Base-by-base conservation (phyloP, 2,888 invertebrate species). In the Ommatoiulus sabulosus region DNA sequence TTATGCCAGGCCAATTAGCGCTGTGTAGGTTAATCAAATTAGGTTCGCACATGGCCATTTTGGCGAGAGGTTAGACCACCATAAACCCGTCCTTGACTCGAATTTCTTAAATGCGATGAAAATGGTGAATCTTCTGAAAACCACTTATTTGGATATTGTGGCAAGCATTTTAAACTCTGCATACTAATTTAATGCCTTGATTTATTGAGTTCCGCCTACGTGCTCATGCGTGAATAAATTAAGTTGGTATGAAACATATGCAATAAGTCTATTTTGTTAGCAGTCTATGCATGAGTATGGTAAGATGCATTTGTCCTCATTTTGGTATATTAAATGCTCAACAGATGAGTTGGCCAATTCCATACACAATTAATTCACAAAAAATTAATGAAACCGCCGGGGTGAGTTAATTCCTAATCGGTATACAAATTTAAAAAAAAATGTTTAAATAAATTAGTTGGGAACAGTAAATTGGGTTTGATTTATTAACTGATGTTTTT, bases 131-230 rank as follows among this genome's bases (percentile, higher is more conserved):
- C 17, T 63, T 57, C 17, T n/a, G n/a, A n/a, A 63, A 63, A 63
- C 63, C n/a, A 17, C 63, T n/a, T n/a, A 17, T 63, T 63, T 17
- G 12, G 63, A 63, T 63, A 63, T 63, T 63, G 17, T 0, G n/a
- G 63, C 0, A 72, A 72, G 8, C 8, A 24, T 72, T 72, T 3
- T 8, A 24, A 72, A 7, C 8, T 72, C 24, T 4, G 72, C 63
- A 63, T 63, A 72, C 24, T 20, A 72, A 72, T 24, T 24, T 8
- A 72, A 24, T 24, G 3, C 0, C 7, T 24, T 72, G 20, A 20
- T 72, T 72, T 72, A 72, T 72, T 24, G 24, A 72, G 72, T 72
- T 72, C 24, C 24, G 72, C 72, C 24, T 72, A 72, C 72, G 20
- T 72, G 72, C 24, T 72, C 8, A 72, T 20, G 8, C n/a, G 72